Evolutionary conservation across 2,797 vertebrate species (phyloP).

Genomic region (Acrossocheilus wenchowensis): DNA sequence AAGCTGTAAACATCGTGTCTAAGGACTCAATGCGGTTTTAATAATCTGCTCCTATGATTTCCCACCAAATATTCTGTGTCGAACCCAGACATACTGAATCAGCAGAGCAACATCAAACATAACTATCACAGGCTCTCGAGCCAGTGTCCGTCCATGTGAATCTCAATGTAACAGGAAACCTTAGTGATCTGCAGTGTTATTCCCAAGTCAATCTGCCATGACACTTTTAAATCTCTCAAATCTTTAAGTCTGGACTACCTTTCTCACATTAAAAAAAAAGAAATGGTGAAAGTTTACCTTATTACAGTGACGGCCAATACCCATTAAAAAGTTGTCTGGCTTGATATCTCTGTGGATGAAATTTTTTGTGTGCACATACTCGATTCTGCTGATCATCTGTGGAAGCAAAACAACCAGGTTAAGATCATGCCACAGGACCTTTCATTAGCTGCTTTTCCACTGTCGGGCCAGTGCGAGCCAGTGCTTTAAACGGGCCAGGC

Average conservation of each 20-base stretch:
- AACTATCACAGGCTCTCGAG: constrained; percentile 21
- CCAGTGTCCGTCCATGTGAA: constrained; percentile 3
- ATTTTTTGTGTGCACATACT: constrained; percentile 99
- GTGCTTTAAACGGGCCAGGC: too few relatives aligned
- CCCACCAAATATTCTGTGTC: background rate
- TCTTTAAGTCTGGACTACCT: background rate
- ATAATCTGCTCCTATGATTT: background rate
- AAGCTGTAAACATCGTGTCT: constrained; percentile 39
- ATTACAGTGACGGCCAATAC: constrained; percentile 99
- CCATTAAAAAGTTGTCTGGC: constrained; percentile 99
- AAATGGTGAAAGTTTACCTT: constrained; percentile 86
- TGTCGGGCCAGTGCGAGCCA: too few relatives aligned
- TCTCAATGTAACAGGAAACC: constrained; percentile 13
- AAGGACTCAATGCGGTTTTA: constrained; percentile 8
- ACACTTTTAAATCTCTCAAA: constrained; percentile 4
- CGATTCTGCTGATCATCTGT: constrained; percentile 99
- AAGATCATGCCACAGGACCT: background rate
- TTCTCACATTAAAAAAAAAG: background rate
- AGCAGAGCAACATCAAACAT: constrained; percentile 20
- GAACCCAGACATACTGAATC: constrained; percentile 9
- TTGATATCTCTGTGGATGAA: constrained; percentile 99
- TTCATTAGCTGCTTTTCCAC: too few relatives aligned
- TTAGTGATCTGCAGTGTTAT: constrained; percentile 12
- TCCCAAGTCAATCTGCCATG: constrained; percentile 6
- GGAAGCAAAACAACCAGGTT: constrained; percentile 48